phyloP scores from a whole-genome alignment of 2,113 vertebrate genomes.

The Toxostoma redivivum region DNA sequence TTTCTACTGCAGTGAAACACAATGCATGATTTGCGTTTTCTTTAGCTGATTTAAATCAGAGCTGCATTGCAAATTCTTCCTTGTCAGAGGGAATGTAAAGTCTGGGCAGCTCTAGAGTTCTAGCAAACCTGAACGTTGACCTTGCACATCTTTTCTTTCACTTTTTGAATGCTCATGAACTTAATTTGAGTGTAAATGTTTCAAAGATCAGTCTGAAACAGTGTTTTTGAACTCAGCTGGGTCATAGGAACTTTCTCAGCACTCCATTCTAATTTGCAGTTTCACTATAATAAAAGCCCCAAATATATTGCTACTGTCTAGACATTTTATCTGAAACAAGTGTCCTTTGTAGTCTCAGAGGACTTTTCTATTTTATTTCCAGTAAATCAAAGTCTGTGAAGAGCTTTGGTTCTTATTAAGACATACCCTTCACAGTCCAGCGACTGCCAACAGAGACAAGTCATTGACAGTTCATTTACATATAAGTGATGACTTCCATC shows the following conservation, averaged over 20 bases:
- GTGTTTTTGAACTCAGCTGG: constrained; percentile 74
- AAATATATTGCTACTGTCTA: constrained; percentile 87
- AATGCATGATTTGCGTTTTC: neutral
- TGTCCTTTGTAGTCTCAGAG: constrained; percentile 86
- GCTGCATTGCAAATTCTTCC: neutral
- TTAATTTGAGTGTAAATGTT: constrained; percentile 59
- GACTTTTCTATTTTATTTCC: constrained; percentile 92
- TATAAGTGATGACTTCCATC: constrained; percentile 95
- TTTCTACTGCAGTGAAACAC: neutral
- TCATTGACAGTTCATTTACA: constrained; percentile 88
- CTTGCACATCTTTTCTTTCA: constrained; percentile 35
- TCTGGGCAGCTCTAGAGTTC: neutral
- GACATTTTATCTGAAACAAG: constrained; percentile 87
- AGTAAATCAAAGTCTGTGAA: constrained; percentile 93
- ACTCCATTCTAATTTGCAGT: constrained; percentile 83
- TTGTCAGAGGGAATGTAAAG: constrained; percentile 20
- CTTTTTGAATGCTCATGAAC: constrained; percentile 56
- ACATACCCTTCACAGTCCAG: constrained; percentile 92
- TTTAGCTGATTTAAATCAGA: constrained; percentile 12
- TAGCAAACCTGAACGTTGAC: constrained; percentile 34
- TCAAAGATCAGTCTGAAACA: constrained; percentile 65
- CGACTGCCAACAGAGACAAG: constrained; percentile 79
- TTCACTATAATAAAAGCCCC: constrained; percentile 82
- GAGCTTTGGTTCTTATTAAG: constrained; percentile 85
- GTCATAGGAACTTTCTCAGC: constrained; percentile 76